Percentiles rank a stretch among this genome's conserved stretches.
phyloP scores from a whole-genome alignment of 2,888 invertebrate genomes.

The Hirtodrosophila confusa region DNA sequence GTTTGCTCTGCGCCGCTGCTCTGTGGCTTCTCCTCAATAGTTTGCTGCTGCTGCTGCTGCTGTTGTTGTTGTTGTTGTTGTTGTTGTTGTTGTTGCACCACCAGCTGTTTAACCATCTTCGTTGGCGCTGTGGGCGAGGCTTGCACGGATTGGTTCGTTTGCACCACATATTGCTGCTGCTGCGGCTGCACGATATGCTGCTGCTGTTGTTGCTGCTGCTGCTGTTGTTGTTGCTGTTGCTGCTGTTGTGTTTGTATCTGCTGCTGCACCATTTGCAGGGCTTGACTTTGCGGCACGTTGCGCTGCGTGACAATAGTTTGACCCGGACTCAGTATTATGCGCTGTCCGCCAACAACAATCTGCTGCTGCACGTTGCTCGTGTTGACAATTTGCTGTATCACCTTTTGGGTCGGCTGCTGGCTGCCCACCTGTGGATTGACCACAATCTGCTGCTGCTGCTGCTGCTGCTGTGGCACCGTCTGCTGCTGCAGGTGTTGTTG shows the following conservation, averaged over 20 bases:
- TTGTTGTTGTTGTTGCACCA: slow-evolving; percentile 65
- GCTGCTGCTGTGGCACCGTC: slow-evolving; percentile 31
- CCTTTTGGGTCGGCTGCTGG: slow-evolving; percentile 80
- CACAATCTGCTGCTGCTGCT: slow-evolving; percentile 68
- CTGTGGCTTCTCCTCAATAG: slow-evolving; percentile 66
- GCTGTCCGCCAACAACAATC: slow-evolving; percentile 83
- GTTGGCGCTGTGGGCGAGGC: slow-evolving; percentile 58
- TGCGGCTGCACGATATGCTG: slow-evolving; percentile 75
- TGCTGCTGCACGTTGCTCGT: slow-evolving; percentile 84
- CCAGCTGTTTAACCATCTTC: slow-evolving; percentile 75
- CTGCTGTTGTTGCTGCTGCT: slow-evolving; percentile 46
- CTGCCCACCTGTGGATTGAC: slow-evolving; percentile 58
- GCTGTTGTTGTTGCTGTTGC: slow-evolving; percentile 53
- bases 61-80: slow-evolving; percentile 61
- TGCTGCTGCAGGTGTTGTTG: slow-evolving; percentile 23
- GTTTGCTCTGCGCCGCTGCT: slow-evolving; percentile 80
- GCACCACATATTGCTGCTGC: slow-evolving; percentile 78
- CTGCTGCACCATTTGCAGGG: slow-evolving; percentile 71
- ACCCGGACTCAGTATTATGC: slow-evolving; percentile 83
- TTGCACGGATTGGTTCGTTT: slow-evolving; percentile 67
- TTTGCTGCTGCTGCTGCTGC: slow-evolving; percentile 60
- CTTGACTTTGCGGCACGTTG: slow-evolving; percentile 80
- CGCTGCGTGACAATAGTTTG: slow-evolving; percentile 84
- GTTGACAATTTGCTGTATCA: slow-evolving; percentile 84
- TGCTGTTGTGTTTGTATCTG: slow-evolving; percentile 63